Evolutionary conservation across 2,888 invertebrate species (phyloP).

Genomic region (Ferrisia virgata): DNA sequence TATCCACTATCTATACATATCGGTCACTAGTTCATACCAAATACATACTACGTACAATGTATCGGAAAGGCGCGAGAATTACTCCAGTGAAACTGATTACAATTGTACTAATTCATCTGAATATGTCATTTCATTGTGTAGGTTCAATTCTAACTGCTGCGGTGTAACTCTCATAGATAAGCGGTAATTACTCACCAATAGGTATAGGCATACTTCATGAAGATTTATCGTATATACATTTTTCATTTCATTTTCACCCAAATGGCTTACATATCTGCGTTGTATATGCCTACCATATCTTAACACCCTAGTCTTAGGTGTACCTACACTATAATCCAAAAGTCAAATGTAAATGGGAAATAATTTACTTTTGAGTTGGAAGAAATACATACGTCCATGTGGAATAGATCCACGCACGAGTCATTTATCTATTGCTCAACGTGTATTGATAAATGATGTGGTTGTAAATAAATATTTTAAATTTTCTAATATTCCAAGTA

Average conservation of each 20-base stretch:
- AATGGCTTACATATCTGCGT: not conserved
- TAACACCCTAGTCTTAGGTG: not conserved
- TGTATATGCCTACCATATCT: not conserved
- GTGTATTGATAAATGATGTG: not conserved
- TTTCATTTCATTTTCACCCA: not conserved
- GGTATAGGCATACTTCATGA: no score
- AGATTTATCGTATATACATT: not conserved
- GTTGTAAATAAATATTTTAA: not conserved
- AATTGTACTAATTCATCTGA: slow-evolving; percentile 14
- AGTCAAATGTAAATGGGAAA: not conserved
- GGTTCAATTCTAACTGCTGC: not conserved
- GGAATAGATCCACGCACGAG: not conserved
- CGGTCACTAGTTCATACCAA: slow-evolving; percentile 17
- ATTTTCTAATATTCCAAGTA: not conserved
- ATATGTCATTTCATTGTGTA: slow-evolving; percentile 1
- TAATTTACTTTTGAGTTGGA: not conserved
- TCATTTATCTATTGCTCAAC: slow-evolving; percentile 10
- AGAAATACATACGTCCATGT: not conserved
- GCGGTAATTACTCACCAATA: no score
- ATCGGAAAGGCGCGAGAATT: not conserved
- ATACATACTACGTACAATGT: not conserved
- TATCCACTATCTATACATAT: not conserved
- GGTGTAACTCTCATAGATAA: no score
- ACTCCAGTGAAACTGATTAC: slow-evolving; percentile 14
- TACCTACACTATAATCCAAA: no score